Evolutionary conservation across 2,888 invertebrate species (phyloP).

Genomic region (Cheilosia pagana): DNA sequence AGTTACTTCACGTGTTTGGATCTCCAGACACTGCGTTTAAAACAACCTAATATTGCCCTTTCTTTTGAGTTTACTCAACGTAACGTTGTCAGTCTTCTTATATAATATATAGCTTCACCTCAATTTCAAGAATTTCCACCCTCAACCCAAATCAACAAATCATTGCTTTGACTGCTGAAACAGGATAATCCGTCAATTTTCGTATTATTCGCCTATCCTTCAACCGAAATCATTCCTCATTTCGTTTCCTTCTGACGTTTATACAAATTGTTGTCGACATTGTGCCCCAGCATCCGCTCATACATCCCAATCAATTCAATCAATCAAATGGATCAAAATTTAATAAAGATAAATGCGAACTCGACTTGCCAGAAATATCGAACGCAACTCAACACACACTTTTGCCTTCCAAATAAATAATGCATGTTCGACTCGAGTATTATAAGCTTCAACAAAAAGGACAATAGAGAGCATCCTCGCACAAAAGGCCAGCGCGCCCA

Average conservation of each 20-base stretch:
- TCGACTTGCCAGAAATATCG: conserved; percentile 14
- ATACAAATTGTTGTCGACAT: conserved; percentile 49
- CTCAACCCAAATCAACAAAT: conserved; percentile 6
- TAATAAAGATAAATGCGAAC: conserved; percentile 77
- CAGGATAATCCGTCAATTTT: conserved; percentile 60
- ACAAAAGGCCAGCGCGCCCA: too few relatives aligned
- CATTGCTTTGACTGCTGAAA: conserved; percentile 26
- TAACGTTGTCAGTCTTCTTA: too few relatives aligned
- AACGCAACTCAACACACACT: background rate
- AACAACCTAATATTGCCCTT: too few relatives aligned
- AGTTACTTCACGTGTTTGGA: too few relatives aligned
- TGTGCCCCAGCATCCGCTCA: conserved; percentile 20
- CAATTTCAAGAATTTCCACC: background rate
- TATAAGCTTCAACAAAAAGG: conserved; percentile 1
- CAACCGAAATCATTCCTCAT: background rate
- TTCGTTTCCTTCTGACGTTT: conserved; percentile 3
- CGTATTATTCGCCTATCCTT: conserved; percentile 21
- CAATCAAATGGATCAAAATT: conserved; percentile 80
- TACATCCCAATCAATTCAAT: conserved; percentile 77
- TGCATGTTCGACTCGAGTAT: conserved; percentile 15
- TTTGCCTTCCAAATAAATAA: conserved; percentile 49
- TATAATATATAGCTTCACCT: too few relatives aligned
- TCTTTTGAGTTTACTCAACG: too few relatives aligned
- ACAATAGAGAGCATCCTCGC: conserved; percentile 21
- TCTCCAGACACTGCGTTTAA: too few relatives aligned